These are phyloP conservation scores for Xestia sexstrigata DNA, from an alignment of 2,888 invertebrate species.

Conservation along the genomic window DNA sequence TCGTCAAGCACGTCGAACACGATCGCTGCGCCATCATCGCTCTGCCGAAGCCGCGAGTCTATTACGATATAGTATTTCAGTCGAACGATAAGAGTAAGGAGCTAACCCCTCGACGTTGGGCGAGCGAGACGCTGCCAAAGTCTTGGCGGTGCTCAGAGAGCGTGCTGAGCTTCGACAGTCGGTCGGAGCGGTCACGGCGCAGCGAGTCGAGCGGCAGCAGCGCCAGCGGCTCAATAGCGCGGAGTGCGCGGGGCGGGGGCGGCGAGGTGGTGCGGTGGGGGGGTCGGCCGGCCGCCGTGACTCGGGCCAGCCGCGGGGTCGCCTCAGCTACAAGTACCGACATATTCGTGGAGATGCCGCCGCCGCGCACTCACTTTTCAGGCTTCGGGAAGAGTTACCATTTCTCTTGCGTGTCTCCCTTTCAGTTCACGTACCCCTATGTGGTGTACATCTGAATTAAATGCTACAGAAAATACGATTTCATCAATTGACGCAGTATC, in stretches of 20 bases:
- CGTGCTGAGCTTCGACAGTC: constrained; percentile 79
- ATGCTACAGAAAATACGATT: constrained; percentile 9
- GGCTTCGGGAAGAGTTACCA: constrained; percentile 90
- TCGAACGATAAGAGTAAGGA: constrained; percentile 75
- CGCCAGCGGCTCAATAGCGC: constrained; percentile 67
- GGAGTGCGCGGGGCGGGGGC: constrained; percentile 73
- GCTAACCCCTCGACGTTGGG: constrained; percentile 82
- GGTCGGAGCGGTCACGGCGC: constrained; percentile 78
- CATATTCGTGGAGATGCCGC: constrained; percentile 87
- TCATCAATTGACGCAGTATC: constrained; percentile 15
- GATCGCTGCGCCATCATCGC: constrained; percentile 88
- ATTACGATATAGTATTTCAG: constrained; percentile 84
- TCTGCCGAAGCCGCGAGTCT: constrained; percentile 84
- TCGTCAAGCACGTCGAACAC: constrained; percentile 84
- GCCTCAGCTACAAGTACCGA: constrained; percentile 84
- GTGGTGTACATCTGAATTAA: constrained; percentile 86
- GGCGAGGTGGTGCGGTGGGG: constrained; percentile 86
- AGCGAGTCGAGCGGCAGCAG: constrained; percentile 78
- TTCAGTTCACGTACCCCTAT: constrained; percentile 88
- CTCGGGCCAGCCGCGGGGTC: constrained; percentile 89
- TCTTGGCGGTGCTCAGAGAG: constrained; percentile 88
- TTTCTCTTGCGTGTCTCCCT: constrained; percentile 90
- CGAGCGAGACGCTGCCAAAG: constrained; percentile 85
- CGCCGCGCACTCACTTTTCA: constrained; percentile 87
- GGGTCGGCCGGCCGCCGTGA: constrained; percentile 89